phyloP scores from a whole-genome alignment of 2,888 invertebrate genomes.

The Noctua comes region DNA sequence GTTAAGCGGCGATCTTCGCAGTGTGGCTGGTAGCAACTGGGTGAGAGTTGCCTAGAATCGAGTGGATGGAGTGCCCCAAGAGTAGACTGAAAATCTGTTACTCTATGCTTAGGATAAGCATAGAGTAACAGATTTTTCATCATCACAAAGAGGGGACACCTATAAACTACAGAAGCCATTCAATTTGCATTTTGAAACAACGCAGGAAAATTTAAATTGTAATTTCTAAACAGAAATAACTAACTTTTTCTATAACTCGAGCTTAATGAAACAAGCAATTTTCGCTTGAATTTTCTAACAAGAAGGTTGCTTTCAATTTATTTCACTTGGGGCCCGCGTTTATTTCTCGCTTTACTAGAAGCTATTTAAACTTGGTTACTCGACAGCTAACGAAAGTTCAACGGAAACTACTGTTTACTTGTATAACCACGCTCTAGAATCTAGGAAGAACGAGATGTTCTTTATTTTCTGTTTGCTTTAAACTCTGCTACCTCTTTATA shows the following conservation, averaged over 20 bases:
- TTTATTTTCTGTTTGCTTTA: slow-evolving; percentile 3
- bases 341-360: slow-evolving; percentile 10
- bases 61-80: background rate
- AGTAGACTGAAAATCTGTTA: background rate
- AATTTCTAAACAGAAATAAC: background rate
- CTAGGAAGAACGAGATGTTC: background rate
- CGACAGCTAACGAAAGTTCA: slow-evolving; percentile 24
- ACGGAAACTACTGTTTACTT: slow-evolving; percentile 17
- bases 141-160: background rate
- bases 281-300: background rate
- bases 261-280: background rate
- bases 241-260: background rate
- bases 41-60: background rate
- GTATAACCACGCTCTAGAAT: slow-evolving; percentile 1
- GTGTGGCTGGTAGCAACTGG: background rate
- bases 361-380: slow-evolving; percentile 20
- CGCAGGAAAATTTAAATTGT: background rate
- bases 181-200: background rate
- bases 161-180: background rate
- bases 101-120: too few species aligned
- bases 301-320: slow-evolving; percentile 29
- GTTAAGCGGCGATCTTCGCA: too few species aligned
- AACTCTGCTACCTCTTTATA: background rate
- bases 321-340: slow-evolving; percentile 19
- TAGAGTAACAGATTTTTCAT: too few species aligned